These are phyloP conservation scores for Piezodorus guildinii DNA, from an alignment of 1,140 invertebrate species.

Conservation along the genomic window DNA sequence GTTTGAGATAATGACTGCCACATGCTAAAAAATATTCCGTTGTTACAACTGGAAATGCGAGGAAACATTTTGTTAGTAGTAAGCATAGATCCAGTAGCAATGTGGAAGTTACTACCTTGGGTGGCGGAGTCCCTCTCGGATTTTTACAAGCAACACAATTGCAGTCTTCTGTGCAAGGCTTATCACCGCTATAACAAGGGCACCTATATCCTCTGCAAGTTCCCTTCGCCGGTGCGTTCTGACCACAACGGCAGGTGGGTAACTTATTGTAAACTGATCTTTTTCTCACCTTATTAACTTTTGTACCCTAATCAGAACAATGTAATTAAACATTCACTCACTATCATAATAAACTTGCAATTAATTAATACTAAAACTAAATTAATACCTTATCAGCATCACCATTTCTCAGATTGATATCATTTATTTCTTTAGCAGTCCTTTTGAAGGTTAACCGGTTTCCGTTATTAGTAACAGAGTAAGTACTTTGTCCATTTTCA, in stretches of 20 bases:
- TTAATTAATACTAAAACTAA: neutral
- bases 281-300: slow-evolving; percentile 37
- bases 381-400: slow-evolving; percentile 6
- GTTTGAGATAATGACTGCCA: too few relatives aligned
- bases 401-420: slow-evolving; percentile 20
- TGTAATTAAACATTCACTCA: slow-evolving; percentile 4
- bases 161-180: slow-evolving; percentile 67
- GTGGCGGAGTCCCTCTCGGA: slow-evolving; percentile 37
- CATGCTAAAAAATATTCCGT: too few relatives aligned
- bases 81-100: too few relatives aligned
- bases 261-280: slow-evolving; percentile 44
- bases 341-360: neutral
- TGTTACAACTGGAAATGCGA: too few relatives aligned
- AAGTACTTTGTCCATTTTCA: slow-evolving; percentile 52
- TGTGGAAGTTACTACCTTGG: slow-evolving; percentile 2
- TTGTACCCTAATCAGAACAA: slow-evolving; percentile 29
- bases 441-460: slow-evolving; percentile 74
- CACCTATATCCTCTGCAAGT: slow-evolving; percentile 87
- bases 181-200: slow-evolving; percentile 80
- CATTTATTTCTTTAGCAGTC: slow-evolving; percentile 45
- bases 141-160: slow-evolving; percentile 84
- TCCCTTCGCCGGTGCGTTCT: slow-evolving; percentile 74
- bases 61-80: too few relatives aligned
- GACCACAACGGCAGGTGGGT: slow-evolving; percentile 85
- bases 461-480: slow-evolving; percentile 62